Conservation (phyloP, 2,797 vertebrate genomes). For the Morus bassanus region DNA sequence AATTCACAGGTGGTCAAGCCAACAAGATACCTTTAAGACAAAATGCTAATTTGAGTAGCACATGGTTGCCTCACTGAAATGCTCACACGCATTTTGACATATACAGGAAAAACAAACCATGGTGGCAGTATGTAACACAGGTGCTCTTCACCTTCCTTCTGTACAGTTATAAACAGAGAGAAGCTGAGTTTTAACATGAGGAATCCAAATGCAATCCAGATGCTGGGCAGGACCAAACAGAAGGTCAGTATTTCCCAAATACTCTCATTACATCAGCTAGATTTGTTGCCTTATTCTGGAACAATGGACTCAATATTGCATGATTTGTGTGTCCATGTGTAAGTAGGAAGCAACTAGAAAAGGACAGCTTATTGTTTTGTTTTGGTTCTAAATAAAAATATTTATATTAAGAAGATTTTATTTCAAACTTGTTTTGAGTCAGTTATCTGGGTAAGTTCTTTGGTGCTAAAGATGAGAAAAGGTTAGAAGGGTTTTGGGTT, state of each 20-base stretch:
- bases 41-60: constrained; percentile 11
- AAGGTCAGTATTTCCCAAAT: not conserved
- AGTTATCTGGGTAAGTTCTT: not conserved
- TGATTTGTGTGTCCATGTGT: not conserved
- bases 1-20: constrained; percentile 5
- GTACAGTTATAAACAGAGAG: not conserved
- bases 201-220: not conserved
- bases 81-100: not conserved
- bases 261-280: not conserved
- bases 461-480: not conserved
- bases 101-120: not conserved
- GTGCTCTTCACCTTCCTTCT: not conserved
- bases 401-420: not conserved
- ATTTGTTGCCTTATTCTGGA: not conserved
- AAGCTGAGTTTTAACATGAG: not conserved
- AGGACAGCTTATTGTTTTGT: not conserved
- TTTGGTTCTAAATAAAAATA: not conserved
- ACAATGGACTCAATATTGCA: not conserved
- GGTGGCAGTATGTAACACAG: not conserved
- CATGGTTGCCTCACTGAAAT: not conserved
- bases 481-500: not conserved
- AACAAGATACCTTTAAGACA: not conserved
- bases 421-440: not conserved
- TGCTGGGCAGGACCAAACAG: not conserved
- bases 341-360: not conserved